A percentile compares a stretch with the other conserved stretches of the same genome.
phyloP scores from a whole-genome alignment of 30 jellyfish, hydroid and myxozoan genomes.

The Turritopsis dohrnii region DNA sequence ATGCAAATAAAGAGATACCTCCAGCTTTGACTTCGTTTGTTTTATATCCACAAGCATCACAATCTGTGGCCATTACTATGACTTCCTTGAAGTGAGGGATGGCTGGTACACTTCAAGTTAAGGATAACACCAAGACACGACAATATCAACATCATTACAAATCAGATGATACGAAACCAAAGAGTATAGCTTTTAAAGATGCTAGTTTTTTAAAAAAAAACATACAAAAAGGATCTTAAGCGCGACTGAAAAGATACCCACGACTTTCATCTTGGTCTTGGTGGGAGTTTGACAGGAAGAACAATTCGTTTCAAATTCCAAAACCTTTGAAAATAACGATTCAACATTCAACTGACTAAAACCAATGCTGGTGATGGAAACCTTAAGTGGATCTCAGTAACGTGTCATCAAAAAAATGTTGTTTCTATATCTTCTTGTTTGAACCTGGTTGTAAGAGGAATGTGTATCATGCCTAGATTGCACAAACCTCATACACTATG shows the following conservation, averaged over 20 bases:
- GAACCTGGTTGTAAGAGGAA: too few relatives aligned
- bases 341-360: background rate
- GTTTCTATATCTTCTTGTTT: too few relatives aligned
- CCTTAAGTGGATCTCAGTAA: too few relatives aligned
- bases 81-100: slow-evolving; percentile 91
- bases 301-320: slow-evolving; percentile 68
- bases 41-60: slow-evolving; percentile 87
- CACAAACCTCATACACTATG: background rate
- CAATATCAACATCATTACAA: background rate
- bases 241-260: slow-evolving; percentile 57
- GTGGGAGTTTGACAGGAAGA: slow-evolving; percentile 71
- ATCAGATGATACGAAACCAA: too few relatives aligned
- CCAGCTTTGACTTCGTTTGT: slow-evolving; percentile 87
- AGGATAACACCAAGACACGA: background rate
- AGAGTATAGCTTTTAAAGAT: too few relatives aligned
- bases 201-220: too few relatives aligned
- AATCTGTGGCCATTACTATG: slow-evolving; percentile 59
- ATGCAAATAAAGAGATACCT: too few relatives aligned
- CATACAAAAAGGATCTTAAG: background rate
- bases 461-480: too few relatives aligned
- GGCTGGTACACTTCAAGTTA: slow-evolving; percentile 30
- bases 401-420: too few relatives aligned
- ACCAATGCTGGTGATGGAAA: too few relatives aligned
- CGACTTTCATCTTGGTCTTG: slow-evolving; percentile 59
- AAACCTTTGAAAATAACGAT: slow-evolving; percentile 25